These are phyloP conservation scores for Trisateles emortualis DNA, from an alignment of 2,888 invertebrate genomes.

Conservation along the genomic window DNA sequence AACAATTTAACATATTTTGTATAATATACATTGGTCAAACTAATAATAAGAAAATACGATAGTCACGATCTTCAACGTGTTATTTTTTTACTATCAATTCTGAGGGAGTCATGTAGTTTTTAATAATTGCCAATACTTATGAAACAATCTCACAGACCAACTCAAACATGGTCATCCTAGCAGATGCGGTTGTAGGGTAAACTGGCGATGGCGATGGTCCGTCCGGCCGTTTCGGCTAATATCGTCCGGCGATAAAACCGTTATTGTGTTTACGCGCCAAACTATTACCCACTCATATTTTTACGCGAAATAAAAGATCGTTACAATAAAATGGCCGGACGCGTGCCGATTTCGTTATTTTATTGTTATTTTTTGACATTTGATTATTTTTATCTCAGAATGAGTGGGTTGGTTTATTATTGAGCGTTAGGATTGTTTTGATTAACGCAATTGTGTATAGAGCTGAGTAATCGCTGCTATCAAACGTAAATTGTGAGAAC, in stretches of 20 bases:
- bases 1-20: too few species aligned
- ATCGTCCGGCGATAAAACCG: conserved; percentile 38
- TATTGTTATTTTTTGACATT: background rate
- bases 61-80: too few species aligned
- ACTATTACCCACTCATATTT: conserved; percentile 43
- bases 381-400: background rate
- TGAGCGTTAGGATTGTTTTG: background rate
- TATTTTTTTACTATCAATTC: too few species aligned
- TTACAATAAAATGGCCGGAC: conserved; percentile 33
- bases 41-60: too few species aligned
- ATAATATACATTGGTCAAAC: too few species aligned
- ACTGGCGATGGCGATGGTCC: conserved; percentile 16
- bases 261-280: conserved; percentile 38
- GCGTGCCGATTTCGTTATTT: background rate
- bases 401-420: background rate
- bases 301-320: conserved; percentile 41
- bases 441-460: too few species aligned
- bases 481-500: too few species aligned
- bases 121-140: too few species aligned
- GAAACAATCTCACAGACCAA: background rate
- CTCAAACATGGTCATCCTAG: background rate
- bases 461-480: too few species aligned
- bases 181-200: conserved; percentile 20
- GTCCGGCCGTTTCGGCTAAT: conserved; percentile 30
- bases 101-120: too few species aligned